These are phyloP conservation scores for Chrysocyon brachyurus DNA, from an alignment of 2,797 vertebrate genomes.

Conservation along the genomic window DNA sequence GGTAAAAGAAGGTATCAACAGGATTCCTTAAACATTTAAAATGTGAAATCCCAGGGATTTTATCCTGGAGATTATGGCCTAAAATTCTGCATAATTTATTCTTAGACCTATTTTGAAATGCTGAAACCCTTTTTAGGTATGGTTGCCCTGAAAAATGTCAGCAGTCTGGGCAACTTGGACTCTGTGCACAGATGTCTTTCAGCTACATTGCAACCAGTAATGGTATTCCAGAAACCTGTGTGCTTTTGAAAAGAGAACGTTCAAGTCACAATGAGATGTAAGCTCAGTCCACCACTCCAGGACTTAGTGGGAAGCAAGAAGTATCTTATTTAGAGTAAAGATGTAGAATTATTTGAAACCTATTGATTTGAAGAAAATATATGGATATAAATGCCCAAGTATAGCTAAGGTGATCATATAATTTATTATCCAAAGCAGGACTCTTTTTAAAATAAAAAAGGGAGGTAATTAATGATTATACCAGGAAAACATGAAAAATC, in stretches of 20 bases:
- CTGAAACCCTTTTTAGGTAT: not conserved
- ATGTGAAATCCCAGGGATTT: not conserved
- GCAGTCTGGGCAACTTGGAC: not conserved
- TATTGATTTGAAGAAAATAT: conserved; percentile 30
- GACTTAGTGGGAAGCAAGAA: not conserved
- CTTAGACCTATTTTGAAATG: conserved; percentile 12
- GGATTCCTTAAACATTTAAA: not conserved
- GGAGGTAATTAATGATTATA: not conserved
- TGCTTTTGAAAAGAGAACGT: not conserved
- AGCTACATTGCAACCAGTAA: not conserved
- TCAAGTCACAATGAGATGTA: not conserved
- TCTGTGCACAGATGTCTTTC: not conserved
- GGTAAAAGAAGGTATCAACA: not conserved
- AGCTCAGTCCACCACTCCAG: not conserved
- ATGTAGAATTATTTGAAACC: conserved; percentile 34
- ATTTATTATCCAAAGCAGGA: not conserved
- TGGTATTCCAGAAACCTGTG: not conserved
- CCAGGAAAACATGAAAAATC: not conserved
- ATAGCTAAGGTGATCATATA: not conserved
- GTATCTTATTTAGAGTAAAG: not conserved
- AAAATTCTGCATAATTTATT: not conserved
- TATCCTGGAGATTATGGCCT: not conserved
- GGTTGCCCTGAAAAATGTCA: conserved; percentile 25
- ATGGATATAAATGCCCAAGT: conserved; percentile 53
- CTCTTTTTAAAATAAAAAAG: not conserved